phyloP scores from a whole-genome alignment of 2,797 vertebrate genomes.

The Darevskia nairensis region DNA sequence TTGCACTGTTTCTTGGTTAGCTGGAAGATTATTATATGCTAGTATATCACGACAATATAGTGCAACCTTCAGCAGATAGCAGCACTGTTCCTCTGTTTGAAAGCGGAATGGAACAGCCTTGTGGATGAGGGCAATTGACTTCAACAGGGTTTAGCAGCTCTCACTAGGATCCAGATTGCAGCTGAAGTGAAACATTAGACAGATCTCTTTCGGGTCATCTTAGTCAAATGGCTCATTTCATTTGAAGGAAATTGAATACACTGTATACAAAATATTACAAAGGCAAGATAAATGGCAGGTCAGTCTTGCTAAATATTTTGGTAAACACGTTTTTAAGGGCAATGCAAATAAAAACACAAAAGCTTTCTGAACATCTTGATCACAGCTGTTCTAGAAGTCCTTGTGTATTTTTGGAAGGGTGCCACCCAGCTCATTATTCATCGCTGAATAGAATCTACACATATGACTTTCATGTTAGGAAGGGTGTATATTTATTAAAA shows the following conservation, averaged over 20 bases:
- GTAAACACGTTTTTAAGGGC: constrained; percentile 40
- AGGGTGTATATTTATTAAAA: constrained; percentile 54
- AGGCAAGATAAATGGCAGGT: constrained; percentile 50
- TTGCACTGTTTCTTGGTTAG: not conserved
- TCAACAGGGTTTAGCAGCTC: not conserved
- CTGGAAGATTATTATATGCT: not conserved
- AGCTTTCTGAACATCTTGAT: constrained; percentile 70
- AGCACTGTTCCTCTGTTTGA: not conserved
- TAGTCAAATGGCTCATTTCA: constrained; percentile 29
- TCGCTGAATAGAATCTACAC: constrained; percentile 55
- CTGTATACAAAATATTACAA: constrained; percentile 51
- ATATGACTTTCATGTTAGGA: constrained; percentile 62
- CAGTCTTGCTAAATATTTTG: constrained; percentile 59
- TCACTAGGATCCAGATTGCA: not conserved
- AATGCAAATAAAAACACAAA: constrained; percentile 61
- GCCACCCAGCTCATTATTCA: constrained; percentile 50
- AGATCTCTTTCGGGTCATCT: not conserved
- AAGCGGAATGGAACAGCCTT: not conserved
- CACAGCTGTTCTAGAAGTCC: constrained; percentile 64
- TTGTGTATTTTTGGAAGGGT: constrained; percentile 60
- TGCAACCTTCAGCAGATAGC: not conserved
- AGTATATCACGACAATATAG: not conserved
- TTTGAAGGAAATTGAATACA: not conserved
- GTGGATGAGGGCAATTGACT: not conserved
- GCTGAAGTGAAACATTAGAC: not conserved